Percentiles rank a stretch among this genome's conserved stretches.
Conservation (phyloP, 2,888 invertebrate species). For the Aleiodes alternator region DNA sequence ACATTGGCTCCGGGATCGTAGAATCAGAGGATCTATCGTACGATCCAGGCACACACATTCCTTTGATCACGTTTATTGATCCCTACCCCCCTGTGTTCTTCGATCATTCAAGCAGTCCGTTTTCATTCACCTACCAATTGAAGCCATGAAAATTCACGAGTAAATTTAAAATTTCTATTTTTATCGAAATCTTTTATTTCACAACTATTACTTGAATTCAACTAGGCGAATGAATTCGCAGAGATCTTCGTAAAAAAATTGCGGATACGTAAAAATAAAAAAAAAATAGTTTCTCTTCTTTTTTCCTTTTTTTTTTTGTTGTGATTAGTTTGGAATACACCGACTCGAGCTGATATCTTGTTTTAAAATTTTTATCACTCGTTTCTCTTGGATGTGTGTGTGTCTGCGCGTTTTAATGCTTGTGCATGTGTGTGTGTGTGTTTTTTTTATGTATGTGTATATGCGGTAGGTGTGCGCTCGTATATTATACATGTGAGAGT, state of each 20-base stretch:
- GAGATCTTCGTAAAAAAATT: neutral
- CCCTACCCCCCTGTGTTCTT: neutral
- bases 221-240: neutral
- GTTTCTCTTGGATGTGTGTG: neutral
- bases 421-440: too few relatives aligned
- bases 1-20: conserved; percentile 32
- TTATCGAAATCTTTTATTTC: neutral
- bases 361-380: conserved; percentile 3
- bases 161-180: neutral
- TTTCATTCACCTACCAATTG: conserved; percentile 2
- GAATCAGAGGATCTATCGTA: conserved; percentile 26
- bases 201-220: neutral
- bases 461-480: neutral
- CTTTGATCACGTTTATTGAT: conserved; percentile 19
- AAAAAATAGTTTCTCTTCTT: neutral
- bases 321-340: neutral
- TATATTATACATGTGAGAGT: conserved; percentile 1
- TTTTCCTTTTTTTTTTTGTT: neutral
- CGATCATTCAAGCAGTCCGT: neutral
- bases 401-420: too few relatives aligned
- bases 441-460: too few relatives aligned
- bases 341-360: neutral
- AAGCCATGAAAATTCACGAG: neutral
- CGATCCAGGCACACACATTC: conserved; percentile 8
- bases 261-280: neutral